Evolutionary conservation across 2,113 vertebrate genomes (phyloP).

Genomic region (Hiodon alosoides): DNA sequence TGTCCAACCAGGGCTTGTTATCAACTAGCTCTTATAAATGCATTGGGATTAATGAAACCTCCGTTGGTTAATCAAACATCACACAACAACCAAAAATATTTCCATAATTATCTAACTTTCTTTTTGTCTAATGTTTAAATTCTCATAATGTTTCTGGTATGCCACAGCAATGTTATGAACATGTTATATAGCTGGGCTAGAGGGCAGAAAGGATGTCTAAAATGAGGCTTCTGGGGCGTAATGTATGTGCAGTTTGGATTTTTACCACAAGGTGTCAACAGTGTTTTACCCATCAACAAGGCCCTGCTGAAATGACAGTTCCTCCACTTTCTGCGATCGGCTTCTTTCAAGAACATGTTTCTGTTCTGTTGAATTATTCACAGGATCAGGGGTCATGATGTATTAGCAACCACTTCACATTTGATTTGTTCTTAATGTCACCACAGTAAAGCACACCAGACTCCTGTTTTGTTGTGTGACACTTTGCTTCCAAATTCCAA

Average conservation of each 20-base stretch:
- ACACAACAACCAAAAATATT: no score
- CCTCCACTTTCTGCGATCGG: neutral
- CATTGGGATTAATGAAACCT: no score
- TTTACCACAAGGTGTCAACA: conserved; percentile 58
- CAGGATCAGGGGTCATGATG: neutral
- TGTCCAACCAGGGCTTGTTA: no score
- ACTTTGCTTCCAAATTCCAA: no score
- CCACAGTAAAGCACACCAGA: neutral
- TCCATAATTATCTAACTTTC: no score
- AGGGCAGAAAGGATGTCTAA: neutral
- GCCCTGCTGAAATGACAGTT: neutral
- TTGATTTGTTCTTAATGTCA: neutral
- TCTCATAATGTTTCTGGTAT: no score
- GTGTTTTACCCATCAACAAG: conserved; percentile 31
- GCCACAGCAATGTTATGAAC: no score
- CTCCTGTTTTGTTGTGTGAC: neutral
- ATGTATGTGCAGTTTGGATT: neutral
- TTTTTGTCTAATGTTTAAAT: no score
- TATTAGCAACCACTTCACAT: neutral
- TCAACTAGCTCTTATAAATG: no score
- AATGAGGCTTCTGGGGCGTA: conserved; percentile 1
- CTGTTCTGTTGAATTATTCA: conserved; percentile 8
- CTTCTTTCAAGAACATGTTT: neutral
- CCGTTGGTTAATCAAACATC: no score
- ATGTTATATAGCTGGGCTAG: no score